Base-by-base conservation (phyloP, 2,797 vertebrate species). In the Odontamblyopus lacepedii region DNA sequence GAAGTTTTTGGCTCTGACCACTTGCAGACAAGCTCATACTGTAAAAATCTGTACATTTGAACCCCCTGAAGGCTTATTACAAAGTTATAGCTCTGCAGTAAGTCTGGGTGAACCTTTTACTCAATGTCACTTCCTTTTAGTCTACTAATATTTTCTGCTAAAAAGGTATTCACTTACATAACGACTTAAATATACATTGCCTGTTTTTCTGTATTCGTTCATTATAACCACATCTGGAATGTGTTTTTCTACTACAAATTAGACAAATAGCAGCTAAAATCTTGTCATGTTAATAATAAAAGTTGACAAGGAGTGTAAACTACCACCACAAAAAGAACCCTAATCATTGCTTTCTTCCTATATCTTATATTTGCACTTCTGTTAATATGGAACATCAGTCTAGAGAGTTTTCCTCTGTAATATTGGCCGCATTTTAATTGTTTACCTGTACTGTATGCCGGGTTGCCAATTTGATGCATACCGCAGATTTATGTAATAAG, bases 11-110 rank as follows among this genome's bases (percentile, higher is more conserved):
- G 44, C 71, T 72, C 56, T 62, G 62, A 62, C 64, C 35, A 13
- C 38, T 68, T 35, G 63, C 13, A 2, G 57, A 48, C 12, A 19
- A 18, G 29, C 11, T 55, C 56, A 63, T 63, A 66, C 18, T n/a
- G 26, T 64, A 6, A 19, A 48, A 63, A 76, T 53, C 30, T 68
- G 53, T 57, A 19, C 6, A 69, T 48, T 70, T 71, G 11, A 72
- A 61, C 57, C 69, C 59, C 48, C 27, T 35, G n/a, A 48, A 2
- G 32, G 27, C 56, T 61, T 29, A 70, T 72, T 62, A 69, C 50
- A 53, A 51, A 71, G n/a, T 18, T 18, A 19, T 19, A 62, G 29
- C 29, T 27, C 29, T 50, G 12, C 26, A 29, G 8, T 29, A 32
- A 56, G 38, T 57, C n/a, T 60, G 38, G 32, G 16, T 30, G 50